Conservation (phyloP, 2,113 vertebrate genomes). For the Spilogale gracilis region DNA sequence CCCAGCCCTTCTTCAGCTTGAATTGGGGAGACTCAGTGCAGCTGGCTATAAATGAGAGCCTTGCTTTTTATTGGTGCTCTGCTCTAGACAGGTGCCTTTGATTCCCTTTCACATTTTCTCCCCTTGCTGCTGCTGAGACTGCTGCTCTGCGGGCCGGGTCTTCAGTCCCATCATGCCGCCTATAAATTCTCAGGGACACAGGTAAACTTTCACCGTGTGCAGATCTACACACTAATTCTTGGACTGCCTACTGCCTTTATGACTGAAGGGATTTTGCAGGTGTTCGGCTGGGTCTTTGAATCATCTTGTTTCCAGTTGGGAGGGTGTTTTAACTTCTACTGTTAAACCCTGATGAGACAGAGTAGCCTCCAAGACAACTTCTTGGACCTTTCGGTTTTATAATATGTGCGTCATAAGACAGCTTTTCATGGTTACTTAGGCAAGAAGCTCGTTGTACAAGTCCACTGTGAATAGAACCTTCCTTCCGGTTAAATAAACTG, state of each 20-base stretch:
- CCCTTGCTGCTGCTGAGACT: background rate
- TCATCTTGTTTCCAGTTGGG: background rate
- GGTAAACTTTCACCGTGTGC: background rate
- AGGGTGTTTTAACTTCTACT: background rate
- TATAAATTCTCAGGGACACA: background rate
- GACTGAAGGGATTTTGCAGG: background rate
- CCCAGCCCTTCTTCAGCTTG: background rate
- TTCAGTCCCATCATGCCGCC: background rate
- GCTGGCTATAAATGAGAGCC: background rate
- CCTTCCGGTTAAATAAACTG: background rate
- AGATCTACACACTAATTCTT: background rate
- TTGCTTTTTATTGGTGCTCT: background rate
- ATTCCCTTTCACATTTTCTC: background rate
- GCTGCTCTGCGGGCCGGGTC: background rate
- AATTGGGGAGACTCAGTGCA: background rate
- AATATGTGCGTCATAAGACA: background rate
- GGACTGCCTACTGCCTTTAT: background rate
- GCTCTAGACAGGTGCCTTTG: background rate
- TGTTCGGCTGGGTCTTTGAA: background rate
- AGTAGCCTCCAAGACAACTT: background rate
- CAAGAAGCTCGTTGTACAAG: background rate
- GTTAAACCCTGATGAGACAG: background rate
- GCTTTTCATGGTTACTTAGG: background rate
- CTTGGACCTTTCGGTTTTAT: background rate
- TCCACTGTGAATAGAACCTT: background rate